Evolutionary conservation across 1,140 invertebrate species (phyloP).

Genomic region (Sesamia nonagrioides): DNA sequence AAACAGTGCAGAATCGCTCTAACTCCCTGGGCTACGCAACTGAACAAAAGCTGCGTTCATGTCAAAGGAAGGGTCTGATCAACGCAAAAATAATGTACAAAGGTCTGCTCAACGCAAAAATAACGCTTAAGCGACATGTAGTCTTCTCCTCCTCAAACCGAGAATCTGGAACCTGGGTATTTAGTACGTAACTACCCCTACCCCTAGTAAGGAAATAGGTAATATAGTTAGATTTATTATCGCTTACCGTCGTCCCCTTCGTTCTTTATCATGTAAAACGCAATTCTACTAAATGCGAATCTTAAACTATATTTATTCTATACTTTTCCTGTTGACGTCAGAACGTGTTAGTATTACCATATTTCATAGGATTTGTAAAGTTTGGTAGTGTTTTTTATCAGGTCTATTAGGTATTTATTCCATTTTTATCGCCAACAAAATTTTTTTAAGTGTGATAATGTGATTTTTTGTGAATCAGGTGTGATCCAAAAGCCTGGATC

Average conservation of each 20-base stretch:
- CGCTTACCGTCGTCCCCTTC: neutral
- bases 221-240: neutral
- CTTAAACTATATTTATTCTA: slow-evolving; percentile 18
- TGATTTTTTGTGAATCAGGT: too few relatives aligned
- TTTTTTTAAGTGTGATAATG: neutral
- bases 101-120: too few relatives aligned
- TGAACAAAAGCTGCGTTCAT: too few relatives aligned
- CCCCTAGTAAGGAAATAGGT: neutral
- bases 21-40: too few relatives aligned
- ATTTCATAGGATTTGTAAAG: neutral
- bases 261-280: slow-evolving; percentile 6
- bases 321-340: slow-evolving; percentile 18
- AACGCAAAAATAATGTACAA: too few relatives aligned
- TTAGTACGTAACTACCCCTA: neutral
- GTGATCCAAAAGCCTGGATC: too few relatives aligned
- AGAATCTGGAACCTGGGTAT: too few relatives aligned
- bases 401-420: neutral
- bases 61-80: too few relatives aligned
- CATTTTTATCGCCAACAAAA: neutral
- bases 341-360: neutral
- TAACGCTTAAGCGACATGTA: too few relatives aligned
- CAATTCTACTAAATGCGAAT: slow-evolving; percentile 12
- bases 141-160: too few relatives aligned
- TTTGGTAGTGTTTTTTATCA: neutral
- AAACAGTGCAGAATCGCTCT: too few relatives aligned